Evolutionary conservation across 2,113 vertebrate genomes (phyloP).

Genomic region (Herpetotheres cachinnans): DNA sequence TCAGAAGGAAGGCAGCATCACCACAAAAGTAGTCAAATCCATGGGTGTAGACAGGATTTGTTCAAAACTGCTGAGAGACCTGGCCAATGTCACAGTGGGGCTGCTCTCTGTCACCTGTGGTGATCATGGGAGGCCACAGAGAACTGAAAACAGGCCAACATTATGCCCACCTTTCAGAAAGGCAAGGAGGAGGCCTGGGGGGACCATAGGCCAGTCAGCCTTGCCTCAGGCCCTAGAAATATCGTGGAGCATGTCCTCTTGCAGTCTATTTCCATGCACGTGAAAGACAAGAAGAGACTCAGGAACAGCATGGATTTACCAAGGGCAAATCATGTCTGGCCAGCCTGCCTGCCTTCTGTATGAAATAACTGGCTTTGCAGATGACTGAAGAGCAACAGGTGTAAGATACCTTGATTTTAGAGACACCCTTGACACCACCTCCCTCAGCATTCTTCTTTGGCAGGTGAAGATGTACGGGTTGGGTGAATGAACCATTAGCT

Average conservation of each 20-base stretch:
- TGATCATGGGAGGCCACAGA: neutral
- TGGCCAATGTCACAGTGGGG: neutral
- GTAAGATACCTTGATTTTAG: neutral
- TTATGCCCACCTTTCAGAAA: neutral
- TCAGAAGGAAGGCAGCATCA: neutral
- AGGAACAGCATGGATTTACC: neutral
- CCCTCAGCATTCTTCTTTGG: neutral
- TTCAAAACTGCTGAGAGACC: neutral
- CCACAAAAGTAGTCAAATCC: neutral
- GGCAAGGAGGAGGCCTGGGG: neutral
- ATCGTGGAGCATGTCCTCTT: neutral
- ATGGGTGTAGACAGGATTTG: neutral
- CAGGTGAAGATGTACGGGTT: neutral
- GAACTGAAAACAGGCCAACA: neutral
- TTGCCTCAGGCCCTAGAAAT: neutral
- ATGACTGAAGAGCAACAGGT: neutral
- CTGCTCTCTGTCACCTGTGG: neutral
- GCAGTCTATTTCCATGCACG: neutral
- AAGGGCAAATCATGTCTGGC: neutral
- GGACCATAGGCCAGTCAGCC: neutral
- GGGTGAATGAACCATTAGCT: neutral
- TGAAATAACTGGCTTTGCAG: neutral
- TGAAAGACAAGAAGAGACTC: neutral
- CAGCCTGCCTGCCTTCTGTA: neutral
- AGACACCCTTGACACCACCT: neutral